Evolutionary conservation across 2,113 vertebrate genomes (phyloP).

Genomic region (Oreochromis aureus): DNA sequence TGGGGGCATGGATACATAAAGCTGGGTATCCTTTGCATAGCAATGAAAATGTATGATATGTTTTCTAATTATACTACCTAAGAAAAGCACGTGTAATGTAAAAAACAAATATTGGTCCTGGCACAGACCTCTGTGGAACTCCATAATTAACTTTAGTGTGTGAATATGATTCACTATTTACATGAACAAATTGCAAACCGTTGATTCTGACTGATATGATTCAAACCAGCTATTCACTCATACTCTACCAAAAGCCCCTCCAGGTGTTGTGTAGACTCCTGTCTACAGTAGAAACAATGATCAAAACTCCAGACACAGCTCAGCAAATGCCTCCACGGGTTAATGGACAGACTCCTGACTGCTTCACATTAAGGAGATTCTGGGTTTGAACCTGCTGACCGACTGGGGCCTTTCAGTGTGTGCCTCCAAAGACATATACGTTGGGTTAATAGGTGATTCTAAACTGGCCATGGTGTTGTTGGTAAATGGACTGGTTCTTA

Average conservation of each 20-base stretch:
- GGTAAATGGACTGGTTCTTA: background rate
- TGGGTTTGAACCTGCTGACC: background rate
- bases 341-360: background rate
- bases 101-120: rapidly evolving
- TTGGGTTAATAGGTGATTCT: background rate
- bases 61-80: background rate
- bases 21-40: background rate
- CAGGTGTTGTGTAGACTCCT: background rate
- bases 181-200: background rate
- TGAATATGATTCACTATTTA: background rate
- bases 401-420: rapidly evolving
- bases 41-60: background rate
- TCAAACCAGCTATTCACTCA: background rate
- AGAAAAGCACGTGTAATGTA: rapidly evolving
- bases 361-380: background rate
- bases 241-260: background rate
- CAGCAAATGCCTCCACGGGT: background rate
- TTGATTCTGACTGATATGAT: background rate
- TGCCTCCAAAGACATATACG: background rate
- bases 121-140: background rate
- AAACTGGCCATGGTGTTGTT: background rate
- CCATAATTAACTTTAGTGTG: background rate
- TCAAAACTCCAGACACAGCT: rapidly evolving
- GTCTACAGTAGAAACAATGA: rapidly evolving
- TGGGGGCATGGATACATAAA: background rate